Evolutionary conservation across 2,888 invertebrate species (phyloP).

Genomic region (Flexamia atlantica): DNA sequence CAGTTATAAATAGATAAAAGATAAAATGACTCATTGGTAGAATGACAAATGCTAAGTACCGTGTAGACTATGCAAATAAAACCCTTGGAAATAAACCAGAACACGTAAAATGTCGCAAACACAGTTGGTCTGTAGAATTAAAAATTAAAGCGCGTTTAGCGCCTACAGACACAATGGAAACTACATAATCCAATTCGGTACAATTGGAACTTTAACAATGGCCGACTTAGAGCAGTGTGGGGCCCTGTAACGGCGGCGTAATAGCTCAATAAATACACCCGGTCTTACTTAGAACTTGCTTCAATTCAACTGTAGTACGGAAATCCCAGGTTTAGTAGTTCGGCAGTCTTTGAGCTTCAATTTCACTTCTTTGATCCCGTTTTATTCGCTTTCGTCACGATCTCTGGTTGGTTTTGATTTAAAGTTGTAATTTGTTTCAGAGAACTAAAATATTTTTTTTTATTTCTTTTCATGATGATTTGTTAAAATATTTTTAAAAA

Average conservation of each 20-base stretch:
- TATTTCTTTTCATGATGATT: too few relatives aligned
- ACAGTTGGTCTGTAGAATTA: background rate
- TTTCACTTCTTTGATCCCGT: constrained; percentile 37
- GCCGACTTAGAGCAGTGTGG: constrained; percentile 24
- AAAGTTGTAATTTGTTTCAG: background rate
- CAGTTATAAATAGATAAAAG: too few relatives aligned
- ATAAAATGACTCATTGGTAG: too few relatives aligned
- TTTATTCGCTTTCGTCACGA: constrained; percentile 17
- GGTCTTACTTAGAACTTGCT: constrained; percentile 29
- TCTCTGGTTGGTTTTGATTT: background rate
- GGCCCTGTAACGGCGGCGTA: constrained; percentile 11
- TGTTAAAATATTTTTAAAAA: too few relatives aligned
- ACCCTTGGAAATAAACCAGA: background rate
- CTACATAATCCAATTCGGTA: constrained; percentile 16
- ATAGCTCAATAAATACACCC: constrained; percentile 39
- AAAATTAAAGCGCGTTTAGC: background rate
- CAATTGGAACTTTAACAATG: constrained; percentile 35
- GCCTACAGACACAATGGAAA: constrained; percentile 5
- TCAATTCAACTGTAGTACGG: constrained; percentile 25
- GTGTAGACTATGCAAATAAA: too few relatives aligned
- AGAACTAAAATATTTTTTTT: background rate
- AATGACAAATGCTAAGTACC: too few relatives aligned
- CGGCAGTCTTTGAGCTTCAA: constrained; percentile 4
- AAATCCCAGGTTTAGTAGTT: constrained; percentile 40
- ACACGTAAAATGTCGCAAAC: background rate